Percentiles rank a stretch among this genome's conserved stretches.
Conservation (phyloP, 2,888 invertebrate genomes). For the Aquatica leii region DNA sequence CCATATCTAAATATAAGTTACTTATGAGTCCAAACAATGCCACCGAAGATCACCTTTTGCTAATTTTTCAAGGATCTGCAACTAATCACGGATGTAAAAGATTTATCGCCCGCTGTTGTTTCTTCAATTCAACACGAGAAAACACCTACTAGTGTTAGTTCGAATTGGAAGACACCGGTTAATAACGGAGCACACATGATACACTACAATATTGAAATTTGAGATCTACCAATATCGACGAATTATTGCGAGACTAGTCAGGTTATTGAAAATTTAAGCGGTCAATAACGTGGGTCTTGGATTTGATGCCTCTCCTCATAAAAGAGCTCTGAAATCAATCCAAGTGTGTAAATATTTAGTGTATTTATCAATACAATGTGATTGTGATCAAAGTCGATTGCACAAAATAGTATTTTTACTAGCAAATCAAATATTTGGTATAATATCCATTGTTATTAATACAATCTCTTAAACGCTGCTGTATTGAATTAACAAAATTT, state of each 20-base stretch:
- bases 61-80: slow-evolving; percentile 71
- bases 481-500: too few relatives aligned
- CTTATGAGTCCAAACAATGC: slow-evolving; percentile 69
- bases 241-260: slow-evolving; percentile 69
- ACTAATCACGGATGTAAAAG: slow-evolving; percentile 73
- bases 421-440: too few relatives aligned
- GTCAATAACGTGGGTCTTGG: slow-evolving; percentile 84
- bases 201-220: slow-evolving; percentile 78
- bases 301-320: too few relatives aligned
- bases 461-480: too few relatives aligned
- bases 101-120: slow-evolving; percentile 76
- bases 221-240: slow-evolving; percentile 66
- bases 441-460: too few relatives aligned
- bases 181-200: slow-evolving; percentile 79
- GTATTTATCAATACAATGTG: too few relatives aligned
- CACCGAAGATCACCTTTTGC: slow-evolving; percentile 63
- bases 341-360: too few relatives aligned
- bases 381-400: too few relatives aligned
- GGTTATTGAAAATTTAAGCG: slow-evolving; percentile 78
- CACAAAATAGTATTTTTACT: too few relatives aligned
- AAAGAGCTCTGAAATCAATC: too few relatives aligned
- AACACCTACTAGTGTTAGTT: slow-evolving; percentile 73
- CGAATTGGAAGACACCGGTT: slow-evolving; percentile 80
- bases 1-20: slow-evolving; percentile 80
- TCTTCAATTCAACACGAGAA: slow-evolving; percentile 67